Conservation (phyloP, 2,113 vertebrate genomes). For the Microtus richardsoni region DNA sequence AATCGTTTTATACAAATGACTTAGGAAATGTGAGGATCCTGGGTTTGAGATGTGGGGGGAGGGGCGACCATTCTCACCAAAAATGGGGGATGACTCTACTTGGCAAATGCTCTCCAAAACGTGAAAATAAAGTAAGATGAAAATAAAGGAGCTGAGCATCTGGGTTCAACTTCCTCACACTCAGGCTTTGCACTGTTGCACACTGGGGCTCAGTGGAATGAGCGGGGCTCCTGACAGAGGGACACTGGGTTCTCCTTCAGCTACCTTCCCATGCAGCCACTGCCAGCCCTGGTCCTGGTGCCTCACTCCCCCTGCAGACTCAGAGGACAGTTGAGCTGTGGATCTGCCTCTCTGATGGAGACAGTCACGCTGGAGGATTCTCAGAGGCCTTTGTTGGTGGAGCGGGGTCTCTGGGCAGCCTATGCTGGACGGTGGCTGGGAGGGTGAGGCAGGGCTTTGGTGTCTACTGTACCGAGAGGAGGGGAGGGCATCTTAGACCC, state of each 20-base stretch:
- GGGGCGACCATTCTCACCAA: not conserved
- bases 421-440: not conserved
- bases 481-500: not conserved
- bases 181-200: not conserved
- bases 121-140: not conserved
- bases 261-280: accelerated
- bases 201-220: not conserved
- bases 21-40: not conserved
- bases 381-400: not conserved
- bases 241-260: not conserved
- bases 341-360: not conserved
- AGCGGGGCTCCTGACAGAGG: no score
- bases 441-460: not conserved
- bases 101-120: not conserved
- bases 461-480: not conserved
- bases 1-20: not conserved
- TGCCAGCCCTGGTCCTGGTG: not conserved
- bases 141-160: not conserved
- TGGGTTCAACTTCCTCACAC: not conserved
- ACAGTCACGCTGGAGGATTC: not conserved
- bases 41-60: not conserved
- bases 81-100: not conserved
- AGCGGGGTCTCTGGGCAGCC: no score
- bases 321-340: no score
- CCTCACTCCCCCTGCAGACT: not conserved